Conservation (phyloP, 2,888 invertebrate species). For the Xanthorhoe designata region DNA sequence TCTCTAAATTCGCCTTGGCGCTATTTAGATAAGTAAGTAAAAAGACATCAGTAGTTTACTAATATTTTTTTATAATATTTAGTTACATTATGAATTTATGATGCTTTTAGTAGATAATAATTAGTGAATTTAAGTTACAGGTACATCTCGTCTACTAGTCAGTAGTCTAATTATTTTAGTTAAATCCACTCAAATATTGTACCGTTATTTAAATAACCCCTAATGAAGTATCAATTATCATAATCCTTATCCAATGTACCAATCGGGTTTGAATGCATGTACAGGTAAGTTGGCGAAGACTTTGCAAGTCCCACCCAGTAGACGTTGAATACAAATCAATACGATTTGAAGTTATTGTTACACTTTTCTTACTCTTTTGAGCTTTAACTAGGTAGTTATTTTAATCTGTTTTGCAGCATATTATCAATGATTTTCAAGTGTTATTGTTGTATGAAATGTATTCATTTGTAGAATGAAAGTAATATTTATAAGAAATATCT, state of each 20-base stretch:
- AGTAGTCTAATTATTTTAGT: slow-evolving; percentile 66
- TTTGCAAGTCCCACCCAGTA: not conserved
- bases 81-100: slow-evolving; percentile 22
- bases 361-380: slow-evolving; percentile 45
- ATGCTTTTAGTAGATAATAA: slow-evolving; percentile 32
- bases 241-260: not conserved
- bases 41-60: slow-evolving; percentile 25
- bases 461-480: not conserved
- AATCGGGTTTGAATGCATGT: not conserved
- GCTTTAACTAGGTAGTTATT: slow-evolving; percentile 57
- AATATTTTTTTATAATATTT: slow-evolving; percentile 16
- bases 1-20: slow-evolving; percentile 7
- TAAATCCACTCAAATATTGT: slow-evolving; percentile 40
- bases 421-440: slow-evolving; percentile 21
- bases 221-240: slow-evolving; percentile 1
- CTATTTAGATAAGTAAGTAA: slow-evolving; percentile 15
- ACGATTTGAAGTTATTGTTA: slow-evolving; percentile 4
- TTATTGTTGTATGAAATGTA: not conserved
- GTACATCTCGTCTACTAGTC: slow-evolving; percentile 75
- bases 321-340: slow-evolving; percentile 10
- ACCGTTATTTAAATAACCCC: slow-evolving; percentile 18
- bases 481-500: not conserved
- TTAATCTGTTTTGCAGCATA: slow-evolving; percentile 34
- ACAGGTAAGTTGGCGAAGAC: not conserved
- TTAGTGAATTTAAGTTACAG: slow-evolving; percentile 54